phyloP scores from a whole-genome alignment of 1,140 invertebrate genomes.

The Pseudobourletiella spinata region DNA sequence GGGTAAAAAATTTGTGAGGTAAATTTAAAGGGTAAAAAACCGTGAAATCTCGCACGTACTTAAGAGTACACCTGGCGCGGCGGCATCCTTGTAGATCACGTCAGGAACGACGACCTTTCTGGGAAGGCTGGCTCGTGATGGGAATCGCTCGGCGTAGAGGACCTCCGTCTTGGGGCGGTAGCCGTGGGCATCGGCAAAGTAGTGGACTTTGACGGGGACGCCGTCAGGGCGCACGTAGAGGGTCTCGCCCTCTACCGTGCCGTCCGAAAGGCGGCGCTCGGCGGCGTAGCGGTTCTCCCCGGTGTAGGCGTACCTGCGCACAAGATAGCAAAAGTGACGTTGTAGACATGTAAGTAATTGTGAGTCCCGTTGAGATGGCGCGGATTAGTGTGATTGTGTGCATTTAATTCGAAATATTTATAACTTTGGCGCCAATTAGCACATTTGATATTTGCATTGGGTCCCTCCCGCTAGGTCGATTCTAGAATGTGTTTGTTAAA shows the following conservation, averaged over 20 bases:
- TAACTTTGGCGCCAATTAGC: too few species aligned
- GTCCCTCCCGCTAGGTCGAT: too few species aligned
- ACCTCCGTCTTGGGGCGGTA: conserved; percentile 35
- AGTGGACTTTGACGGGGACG: conserved; percentile 31
- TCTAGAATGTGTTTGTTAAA: too few species aligned
- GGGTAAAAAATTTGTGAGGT: too few species aligned
- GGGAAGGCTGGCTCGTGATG: too few species aligned
- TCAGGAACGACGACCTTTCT: conserved; percentile 18
- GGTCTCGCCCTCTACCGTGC: conserved; percentile 35
- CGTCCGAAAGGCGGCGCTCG: conserved; percentile 29
- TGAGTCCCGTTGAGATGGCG: too few species aligned
- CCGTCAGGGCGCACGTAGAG: conserved; percentile 31
- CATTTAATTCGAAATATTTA: too few species aligned
- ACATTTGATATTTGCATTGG: too few species aligned
- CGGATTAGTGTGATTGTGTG: too few species aligned
- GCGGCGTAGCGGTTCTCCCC: conserved; percentile 30
- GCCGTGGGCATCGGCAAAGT: conserved; percentile 33
- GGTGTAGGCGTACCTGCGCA: conserved; percentile 35
- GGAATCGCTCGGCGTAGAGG: conserved; percentile 28
- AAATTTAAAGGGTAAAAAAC: too few species aligned
- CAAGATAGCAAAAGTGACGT: conserved; percentile 8
- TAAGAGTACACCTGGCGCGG: too few species aligned
- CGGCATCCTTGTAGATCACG: neutral
- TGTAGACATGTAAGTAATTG: neutral
- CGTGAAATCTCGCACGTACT: too few species aligned